Percentiles rank a stretch among this genome's conserved stretches.
These are phyloP conservation scores for Notoglanidium macrostoma DNA, from an alignment of 2,797 vertebrate genomes.

Conservation along the genomic window DNA sequence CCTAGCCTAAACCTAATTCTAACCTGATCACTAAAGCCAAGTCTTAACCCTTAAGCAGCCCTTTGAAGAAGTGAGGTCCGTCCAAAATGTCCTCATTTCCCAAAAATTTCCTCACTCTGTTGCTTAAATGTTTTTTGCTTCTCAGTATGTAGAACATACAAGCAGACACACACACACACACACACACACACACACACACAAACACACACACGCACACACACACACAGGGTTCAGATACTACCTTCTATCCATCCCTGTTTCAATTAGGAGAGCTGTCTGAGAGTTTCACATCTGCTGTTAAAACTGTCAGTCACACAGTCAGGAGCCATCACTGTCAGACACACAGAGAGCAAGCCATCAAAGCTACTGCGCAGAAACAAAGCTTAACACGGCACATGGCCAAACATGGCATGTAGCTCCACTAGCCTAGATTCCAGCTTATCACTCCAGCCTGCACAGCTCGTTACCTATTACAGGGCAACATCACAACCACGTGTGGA, in stretches of 20 bases:
- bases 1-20: no score
- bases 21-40: no score
- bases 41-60: no score
- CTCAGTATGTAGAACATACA: no score
- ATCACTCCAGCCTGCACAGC: constrained; percentile 22
- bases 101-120: no score
- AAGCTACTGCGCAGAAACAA: constrained; percentile 27
- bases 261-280: constrained; percentile 44
- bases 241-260: constrained; percentile 30
- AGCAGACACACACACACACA: constrained; percentile 10
- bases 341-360: constrained; percentile 45
- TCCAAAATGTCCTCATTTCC: no score
- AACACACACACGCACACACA: constrained; percentile 9
- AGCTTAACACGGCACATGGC: constrained; percentile 16
- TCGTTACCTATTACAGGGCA: not conserved
- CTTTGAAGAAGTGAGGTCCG: no score
- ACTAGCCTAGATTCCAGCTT: not conserved
- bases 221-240: constrained; percentile 6
- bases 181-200: not conserved
- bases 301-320: constrained; percentile 68
- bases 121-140: no score
- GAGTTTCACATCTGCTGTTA: constrained; percentile 58
- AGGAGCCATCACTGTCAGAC: constrained; percentile 67
- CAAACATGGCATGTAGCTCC: constrained; percentile 6
- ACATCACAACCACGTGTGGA: not conserved